A percentile compares a stretch with the other conserved stretches of the same genome.
Evolutionary conservation across 2,113 vertebrate species (phyloP).

Genomic region (Glaucomys volans): DNA sequence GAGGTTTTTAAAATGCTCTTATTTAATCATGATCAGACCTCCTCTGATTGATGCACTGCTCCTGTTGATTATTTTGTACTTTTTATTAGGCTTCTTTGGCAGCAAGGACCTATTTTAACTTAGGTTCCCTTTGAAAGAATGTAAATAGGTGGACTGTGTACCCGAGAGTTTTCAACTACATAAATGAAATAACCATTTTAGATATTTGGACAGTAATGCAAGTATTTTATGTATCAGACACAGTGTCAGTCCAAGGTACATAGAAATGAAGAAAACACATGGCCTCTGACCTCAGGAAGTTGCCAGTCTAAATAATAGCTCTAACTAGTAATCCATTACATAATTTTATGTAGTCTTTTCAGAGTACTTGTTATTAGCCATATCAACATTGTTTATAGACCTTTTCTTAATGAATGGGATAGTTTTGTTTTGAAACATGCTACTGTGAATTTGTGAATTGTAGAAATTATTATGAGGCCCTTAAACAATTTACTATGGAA

Average conservation of each 20-base stretch:
- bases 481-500: background rate
- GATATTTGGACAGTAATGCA: background rate
- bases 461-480: background rate
- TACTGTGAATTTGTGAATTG: background rate
- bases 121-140: slow-evolving; percentile 54
- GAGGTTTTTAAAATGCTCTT: slow-evolving; percentile 76
- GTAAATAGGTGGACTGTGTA: background rate
- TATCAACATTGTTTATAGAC: background rate
- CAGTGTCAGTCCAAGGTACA: background rate
- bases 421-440: background rate
- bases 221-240: background rate
- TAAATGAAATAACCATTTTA: slow-evolving; percentile 33
- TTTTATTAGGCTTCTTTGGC: slow-evolving; percentile 66
- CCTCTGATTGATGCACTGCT: slow-evolving; percentile 72
- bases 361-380: background rate
- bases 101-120: slow-evolving; percentile 30
- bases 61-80: slow-evolving; percentile 70
- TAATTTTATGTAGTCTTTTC: background rate
- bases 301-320: background rate
- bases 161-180: slow-evolving; percentile 10
- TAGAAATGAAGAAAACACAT: background rate
- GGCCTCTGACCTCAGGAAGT: background rate
- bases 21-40: slow-evolving; percentile 78
- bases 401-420: background rate
- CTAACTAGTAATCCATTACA: background rate